Conservation (phyloP, 2,888 invertebrate species). For the Prosapia bicincta region DNA sequence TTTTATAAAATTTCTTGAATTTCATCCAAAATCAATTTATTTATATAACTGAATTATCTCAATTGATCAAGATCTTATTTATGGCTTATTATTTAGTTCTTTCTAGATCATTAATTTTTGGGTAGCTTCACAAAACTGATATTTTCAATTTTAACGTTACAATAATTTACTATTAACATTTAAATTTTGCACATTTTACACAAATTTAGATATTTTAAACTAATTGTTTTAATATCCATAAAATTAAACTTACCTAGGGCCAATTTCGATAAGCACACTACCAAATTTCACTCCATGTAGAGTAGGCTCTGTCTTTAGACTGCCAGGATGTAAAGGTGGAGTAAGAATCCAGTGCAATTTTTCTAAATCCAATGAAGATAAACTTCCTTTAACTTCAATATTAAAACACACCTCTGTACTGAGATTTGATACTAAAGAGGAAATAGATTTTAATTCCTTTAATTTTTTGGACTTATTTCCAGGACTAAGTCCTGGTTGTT, state of each 20-base stretch:
- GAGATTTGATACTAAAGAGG: constrained; percentile 48
- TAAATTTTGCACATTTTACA: background rate
- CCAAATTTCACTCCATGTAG: constrained; percentile 48
- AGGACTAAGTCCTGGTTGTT: constrained; percentile 42
- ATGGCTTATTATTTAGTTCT: too few species aligned
- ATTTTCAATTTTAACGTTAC: too few species aligned
- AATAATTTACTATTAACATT: too few species aligned
- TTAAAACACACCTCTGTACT: constrained; percentile 80
- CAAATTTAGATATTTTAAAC: background rate
- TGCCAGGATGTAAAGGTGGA: constrained; percentile 61
- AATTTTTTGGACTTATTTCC: constrained; percentile 40
- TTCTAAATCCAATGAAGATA: constrained; percentile 58
- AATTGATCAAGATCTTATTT: too few species aligned
- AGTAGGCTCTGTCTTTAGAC: constrained; percentile 53
- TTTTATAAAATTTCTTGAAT: too few species aligned
- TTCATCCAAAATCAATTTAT: too few species aligned
- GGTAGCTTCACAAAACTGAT: too few species aligned
- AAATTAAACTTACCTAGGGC: constrained; percentile 66
- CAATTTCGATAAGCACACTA: constrained; percentile 73
- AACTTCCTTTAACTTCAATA: constrained; percentile 57
- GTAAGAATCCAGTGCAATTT: constrained; percentile 75
- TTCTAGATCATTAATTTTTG: too few species aligned
- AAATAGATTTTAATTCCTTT: constrained; percentile 37
- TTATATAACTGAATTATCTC: too few species aligned
- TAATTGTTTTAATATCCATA: background rate